Evolutionary conservation across 1,140 invertebrate species (phyloP).

Genomic region (Drosophila kanapiae): DNA sequence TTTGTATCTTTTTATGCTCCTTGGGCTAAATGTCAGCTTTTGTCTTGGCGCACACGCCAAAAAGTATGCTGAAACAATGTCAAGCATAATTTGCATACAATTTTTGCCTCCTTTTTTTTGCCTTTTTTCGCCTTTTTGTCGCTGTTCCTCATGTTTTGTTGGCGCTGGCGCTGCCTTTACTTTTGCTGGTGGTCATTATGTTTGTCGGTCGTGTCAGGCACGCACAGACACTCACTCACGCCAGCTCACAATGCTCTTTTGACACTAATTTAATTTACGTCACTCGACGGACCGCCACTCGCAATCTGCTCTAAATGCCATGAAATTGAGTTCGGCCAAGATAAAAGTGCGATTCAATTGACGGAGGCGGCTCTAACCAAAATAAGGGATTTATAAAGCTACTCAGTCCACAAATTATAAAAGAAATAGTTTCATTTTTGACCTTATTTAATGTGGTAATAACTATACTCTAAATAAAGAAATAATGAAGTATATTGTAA

Average conservation of each 20-base stretch:
- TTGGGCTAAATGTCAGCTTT: conserved; percentile 83
- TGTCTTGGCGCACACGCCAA: conserved; percentile 80
- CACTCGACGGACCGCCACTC: conserved; percentile 52
- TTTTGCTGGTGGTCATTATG: conserved; percentile 73
- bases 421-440: too few species aligned
- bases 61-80: conserved; percentile 83
- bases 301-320: conserved; percentile 62
- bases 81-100: conserved; percentile 84
- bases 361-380: conserved; percentile 12
- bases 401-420: too few species aligned
- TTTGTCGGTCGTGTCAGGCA: conserved; percentile 78
- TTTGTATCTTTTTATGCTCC: conserved; percentile 65
- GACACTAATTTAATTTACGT: conserved; percentile 81
- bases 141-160: conserved; percentile 25
- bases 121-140: conserved; percentile 7
- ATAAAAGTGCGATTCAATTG: conserved; percentile 47
- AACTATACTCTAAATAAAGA: too few species aligned
- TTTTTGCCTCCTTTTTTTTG: conserved; percentile 60
- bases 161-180: conserved; percentile 34
- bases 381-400: not conserved
- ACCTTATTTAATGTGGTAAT: too few species aligned
- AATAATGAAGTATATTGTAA: too few species aligned
- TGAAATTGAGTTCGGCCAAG: conserved; percentile 61
- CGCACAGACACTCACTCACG: conserved; percentile 70
- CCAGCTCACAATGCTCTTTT: conserved; percentile 71